These are phyloP conservation scores for Neostethus bicornis DNA, from an alignment of 2,797 vertebrate genomes.

Conservation along the genomic window DNA sequence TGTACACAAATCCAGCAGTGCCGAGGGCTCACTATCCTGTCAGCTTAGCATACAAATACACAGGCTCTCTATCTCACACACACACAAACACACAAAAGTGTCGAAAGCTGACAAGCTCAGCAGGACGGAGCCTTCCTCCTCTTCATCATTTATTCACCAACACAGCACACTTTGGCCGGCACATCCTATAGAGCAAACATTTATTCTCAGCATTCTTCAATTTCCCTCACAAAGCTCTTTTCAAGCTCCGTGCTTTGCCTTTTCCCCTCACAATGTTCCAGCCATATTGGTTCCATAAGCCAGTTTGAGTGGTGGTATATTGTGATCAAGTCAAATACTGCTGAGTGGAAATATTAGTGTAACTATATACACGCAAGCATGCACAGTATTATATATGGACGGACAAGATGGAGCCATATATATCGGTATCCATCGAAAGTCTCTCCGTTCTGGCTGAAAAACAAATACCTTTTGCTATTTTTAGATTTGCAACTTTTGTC, in stretches of 20 bases:
- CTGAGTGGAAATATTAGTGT: conserved; percentile 61
- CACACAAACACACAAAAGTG: conserved; percentile 46
- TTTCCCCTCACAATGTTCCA: conserved; percentile 30
- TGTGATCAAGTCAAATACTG: conserved; percentile 63
- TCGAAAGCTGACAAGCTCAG: conserved; percentile 75
- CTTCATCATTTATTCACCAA: conserved; percentile 85
- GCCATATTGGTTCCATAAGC: conserved; percentile 60
- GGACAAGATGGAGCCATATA: conserved; percentile 47
- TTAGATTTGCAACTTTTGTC: background rate
- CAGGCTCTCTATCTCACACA: too few species aligned
- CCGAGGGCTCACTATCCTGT: conserved; percentile 43
- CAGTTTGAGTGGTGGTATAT: conserved; percentile 44
- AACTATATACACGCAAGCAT: conserved; percentile 55
- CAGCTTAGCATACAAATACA: conserved; percentile 39
- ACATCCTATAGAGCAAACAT: conserved; percentile 75
- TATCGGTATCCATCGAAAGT: conserved; percentile 46
- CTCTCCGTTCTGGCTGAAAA: conserved; percentile 25
- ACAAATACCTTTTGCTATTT: conserved; percentile 1
- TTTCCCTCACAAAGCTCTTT: conserved; percentile 79
- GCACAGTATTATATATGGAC: conserved; percentile 56
- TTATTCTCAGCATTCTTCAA: conserved; percentile 79
- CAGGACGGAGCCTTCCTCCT: conserved; percentile 72
- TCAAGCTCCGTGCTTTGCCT: conserved; percentile 45
- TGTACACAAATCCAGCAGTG: conserved; percentile 39
- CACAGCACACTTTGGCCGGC: conserved; percentile 73